Percentiles rank a stretch among this genome's conserved stretches.
These are phyloP conservation scores for Andrena cerasifolii DNA, from an alignment of 1,140 invertebrate species.

Conservation along the genomic window DNA sequence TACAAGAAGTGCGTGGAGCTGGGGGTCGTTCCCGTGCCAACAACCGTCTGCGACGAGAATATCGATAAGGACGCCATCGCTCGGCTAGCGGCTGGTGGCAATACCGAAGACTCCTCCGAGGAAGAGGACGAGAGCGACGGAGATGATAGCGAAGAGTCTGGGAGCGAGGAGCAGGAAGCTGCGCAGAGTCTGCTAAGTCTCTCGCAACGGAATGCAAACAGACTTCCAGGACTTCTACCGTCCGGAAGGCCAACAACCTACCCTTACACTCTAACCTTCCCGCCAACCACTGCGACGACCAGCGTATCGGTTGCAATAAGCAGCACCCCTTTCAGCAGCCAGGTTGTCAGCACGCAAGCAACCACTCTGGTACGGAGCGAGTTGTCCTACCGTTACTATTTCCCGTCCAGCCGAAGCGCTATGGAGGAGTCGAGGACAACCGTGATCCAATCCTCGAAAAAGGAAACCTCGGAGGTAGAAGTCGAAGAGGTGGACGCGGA, in stretches of 20 bases:
- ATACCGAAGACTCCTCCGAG: conserved; percentile 78
- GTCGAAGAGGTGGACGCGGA: conserved; percentile 57
- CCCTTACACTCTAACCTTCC: conserved; percentile 83
- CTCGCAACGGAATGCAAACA: conserved; percentile 82
- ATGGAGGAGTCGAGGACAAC: conserved; percentile 69
- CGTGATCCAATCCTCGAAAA: conserved; percentile 73
- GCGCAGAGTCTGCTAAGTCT: conserved; percentile 92
- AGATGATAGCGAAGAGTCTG: conserved; percentile 83
- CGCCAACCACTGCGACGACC: conserved; percentile 49
- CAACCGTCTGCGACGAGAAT: conserved; percentile 87
- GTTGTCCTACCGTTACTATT: conserved; percentile 77
- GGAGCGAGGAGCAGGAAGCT: conserved; percentile 91
- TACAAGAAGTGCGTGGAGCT: conserved; percentile 95
- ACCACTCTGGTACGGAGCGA: conserved; percentile 73
- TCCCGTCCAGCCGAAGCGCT: conserved; percentile 74
- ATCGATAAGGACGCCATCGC: conserved; percentile 87
- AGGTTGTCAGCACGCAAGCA: conserved; percentile 47
- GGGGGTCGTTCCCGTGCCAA: conserved; percentile 89
- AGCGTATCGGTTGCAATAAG: conserved; percentile 58
- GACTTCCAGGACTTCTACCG: conserved; percentile 83
- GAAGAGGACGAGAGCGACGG: conserved; percentile 85
- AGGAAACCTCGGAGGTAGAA: conserved; percentile 66
- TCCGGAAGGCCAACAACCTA: conserved; percentile 84
- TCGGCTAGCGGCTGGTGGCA: conserved; percentile 78
- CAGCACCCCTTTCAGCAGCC: conserved; percentile 47